A percentile compares a stretch with the other conserved stretches of the same genome.
Evolutionary conservation across 2,113 vertebrate species (phyloP).

Genomic region (Phycodurus eques): DNA sequence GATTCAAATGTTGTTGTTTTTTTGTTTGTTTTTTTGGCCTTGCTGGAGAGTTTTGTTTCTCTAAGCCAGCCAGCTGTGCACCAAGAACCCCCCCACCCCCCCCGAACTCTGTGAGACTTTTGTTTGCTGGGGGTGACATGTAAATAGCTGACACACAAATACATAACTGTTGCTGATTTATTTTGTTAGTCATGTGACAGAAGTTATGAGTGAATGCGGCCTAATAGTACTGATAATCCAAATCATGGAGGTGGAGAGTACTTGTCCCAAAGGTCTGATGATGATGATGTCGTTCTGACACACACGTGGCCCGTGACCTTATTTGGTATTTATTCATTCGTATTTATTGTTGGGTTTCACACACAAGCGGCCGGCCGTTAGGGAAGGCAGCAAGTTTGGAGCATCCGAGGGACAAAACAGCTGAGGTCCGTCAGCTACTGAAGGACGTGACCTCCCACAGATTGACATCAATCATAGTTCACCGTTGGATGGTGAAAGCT

Average conservation of each 20-base stretch:
- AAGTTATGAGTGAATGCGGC: background rate
- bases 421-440: slow-evolving; percentile 37
- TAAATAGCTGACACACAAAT: background rate
- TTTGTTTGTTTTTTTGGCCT: background rate
- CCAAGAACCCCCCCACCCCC: slow-evolving; percentile 38
- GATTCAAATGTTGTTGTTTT: slow-evolving; percentile 20
- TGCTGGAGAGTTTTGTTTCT: slow-evolving; percentile 17
- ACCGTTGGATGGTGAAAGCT: slow-evolving; percentile 29
- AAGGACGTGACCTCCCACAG: slow-evolving; percentile 7
- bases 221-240: slow-evolving; percentile 21
- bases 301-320: slow-evolving; percentile 30
- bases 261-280: slow-evolving; percentile 14
- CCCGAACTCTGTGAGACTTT: slow-evolving; percentile 45
- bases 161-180: slow-evolving; percentile 10
- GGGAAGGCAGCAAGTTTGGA: slow-evolving; percentile 28
- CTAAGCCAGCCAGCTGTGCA: slow-evolving; percentile 23
- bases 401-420: slow-evolving; percentile 38
- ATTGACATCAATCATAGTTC: slow-evolving; percentile 23
- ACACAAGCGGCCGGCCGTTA: slow-evolving; percentile 26
- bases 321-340: slow-evolving; percentile 66
- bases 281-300: slow-evolving; percentile 14
- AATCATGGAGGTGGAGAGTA: slow-evolving; percentile 25
- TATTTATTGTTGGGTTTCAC: slow-evolving; percentile 64
- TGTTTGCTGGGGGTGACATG: slow-evolving; percentile 22
- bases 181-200: slow-evolving; percentile 4